phyloP scores from a whole-genome alignment of 2,888 invertebrate species.

The Lithophane leautieri region DNA sequence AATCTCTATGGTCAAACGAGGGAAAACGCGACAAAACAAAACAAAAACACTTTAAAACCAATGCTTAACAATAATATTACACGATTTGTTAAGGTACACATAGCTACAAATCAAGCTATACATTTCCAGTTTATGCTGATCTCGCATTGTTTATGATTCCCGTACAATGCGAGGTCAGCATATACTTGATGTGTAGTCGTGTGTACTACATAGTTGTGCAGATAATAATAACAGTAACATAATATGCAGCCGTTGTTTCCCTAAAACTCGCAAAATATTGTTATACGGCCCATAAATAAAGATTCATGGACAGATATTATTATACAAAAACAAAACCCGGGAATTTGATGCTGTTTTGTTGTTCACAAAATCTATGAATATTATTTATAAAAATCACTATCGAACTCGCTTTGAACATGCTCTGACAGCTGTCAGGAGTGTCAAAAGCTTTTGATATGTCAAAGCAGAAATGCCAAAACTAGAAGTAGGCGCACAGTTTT shows the following conservation, averaged over 20 bases:
- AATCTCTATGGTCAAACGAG: neutral
- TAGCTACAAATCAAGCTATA: too few relatives aligned
- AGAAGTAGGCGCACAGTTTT: neutral
- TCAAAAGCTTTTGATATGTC: slow-evolving; percentile 16
- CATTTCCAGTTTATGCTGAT: too few relatives aligned
- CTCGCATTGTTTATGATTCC: too few relatives aligned
- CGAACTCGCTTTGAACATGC: neutral
- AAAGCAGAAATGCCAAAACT: neutral
- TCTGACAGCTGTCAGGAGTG: slow-evolving; percentile 15
- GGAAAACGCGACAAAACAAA: neutral
- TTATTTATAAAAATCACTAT: neutral
- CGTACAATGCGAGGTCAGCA: too few relatives aligned
- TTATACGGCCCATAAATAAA: slow-evolving; percentile 36
- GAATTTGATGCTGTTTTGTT: slow-evolving; percentile 24
- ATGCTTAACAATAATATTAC: neutral
- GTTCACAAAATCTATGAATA: neutral
- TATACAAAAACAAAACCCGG: slow-evolving; percentile 20
- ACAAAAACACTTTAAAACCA: neutral
- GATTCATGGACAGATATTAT: slow-evolving; percentile 30
- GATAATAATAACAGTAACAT: slow-evolving; percentile 25
- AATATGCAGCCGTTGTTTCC: slow-evolving; percentile 39
- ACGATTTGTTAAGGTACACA: too few relatives aligned
- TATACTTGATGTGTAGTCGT: too few relatives aligned
- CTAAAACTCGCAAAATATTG: slow-evolving; percentile 42
- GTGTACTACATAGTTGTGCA: slow-evolving; percentile 8